Evolutionary conservation across 1,140 invertebrate species (phyloP).

Genomic region (Mylabris phalerata): DNA sequence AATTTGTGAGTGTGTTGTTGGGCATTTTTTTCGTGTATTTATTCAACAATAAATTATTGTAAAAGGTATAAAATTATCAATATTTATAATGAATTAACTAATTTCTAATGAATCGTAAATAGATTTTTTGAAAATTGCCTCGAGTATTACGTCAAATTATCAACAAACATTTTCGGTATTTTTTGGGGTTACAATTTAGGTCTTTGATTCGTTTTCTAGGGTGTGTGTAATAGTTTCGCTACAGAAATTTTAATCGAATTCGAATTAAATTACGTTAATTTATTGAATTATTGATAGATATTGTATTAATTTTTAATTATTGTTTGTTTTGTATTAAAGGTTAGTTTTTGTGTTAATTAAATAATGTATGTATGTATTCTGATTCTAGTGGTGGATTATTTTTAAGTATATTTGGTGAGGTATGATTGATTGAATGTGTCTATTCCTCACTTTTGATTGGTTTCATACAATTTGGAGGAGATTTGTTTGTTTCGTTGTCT

Average conservation of each 20-base stretch:
- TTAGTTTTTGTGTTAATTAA: conserved; percentile 10
- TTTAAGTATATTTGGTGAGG: neutral
- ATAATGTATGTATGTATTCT: conserved; percentile 4
- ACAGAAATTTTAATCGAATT: neutral
- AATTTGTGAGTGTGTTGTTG: conserved; percentile 15
- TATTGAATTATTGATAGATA: neutral
- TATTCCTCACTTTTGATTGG: conserved; percentile 1
- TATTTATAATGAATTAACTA: neutral
- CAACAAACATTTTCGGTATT: conserved; percentile 5
- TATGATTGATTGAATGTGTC: conserved; percentile 11
- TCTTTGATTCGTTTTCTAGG: neutral
- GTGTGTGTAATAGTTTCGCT: neutral
- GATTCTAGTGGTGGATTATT: neutral
- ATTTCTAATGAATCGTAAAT: neutral
- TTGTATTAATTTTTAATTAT: conserved; percentile 1
- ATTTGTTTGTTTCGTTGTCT: neutral
- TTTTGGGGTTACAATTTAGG: conserved; percentile 11
- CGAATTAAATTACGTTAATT: neutral
- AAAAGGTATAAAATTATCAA: conserved; percentile 3
- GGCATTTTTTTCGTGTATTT: conserved; percentile 4
- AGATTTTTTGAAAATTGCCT: neutral
- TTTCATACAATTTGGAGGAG: neutral
- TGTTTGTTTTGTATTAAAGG: conserved; percentile 3
- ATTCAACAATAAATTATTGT: conserved; percentile 1
- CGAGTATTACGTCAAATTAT: neutral